Conservation (phyloP, 1,140 invertebrate species). For the Aphis gossypii region DNA sequence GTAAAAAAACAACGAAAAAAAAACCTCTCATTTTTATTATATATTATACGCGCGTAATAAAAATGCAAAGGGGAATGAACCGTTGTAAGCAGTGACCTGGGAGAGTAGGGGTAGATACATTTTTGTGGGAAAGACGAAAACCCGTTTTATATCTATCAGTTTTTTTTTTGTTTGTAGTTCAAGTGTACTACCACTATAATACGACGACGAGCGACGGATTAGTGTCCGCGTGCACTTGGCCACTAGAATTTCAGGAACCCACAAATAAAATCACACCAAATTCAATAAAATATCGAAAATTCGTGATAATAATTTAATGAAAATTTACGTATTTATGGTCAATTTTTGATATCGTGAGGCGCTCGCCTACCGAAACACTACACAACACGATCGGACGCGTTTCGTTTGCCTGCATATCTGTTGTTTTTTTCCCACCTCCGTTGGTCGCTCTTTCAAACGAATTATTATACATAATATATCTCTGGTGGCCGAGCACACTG, state of each 20-base stretch:
- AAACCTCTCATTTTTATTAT: constrained; percentile 5
- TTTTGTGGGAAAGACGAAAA: neutral
- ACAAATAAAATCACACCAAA: neutral
- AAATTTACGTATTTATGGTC: neutral
- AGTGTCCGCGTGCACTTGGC: neutral
- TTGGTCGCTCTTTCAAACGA: neutral
- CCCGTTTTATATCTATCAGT: neutral
- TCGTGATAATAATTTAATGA: too few relatives aligned
- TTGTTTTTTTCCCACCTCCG: neutral
- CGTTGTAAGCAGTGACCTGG: neutral
- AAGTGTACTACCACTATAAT: neutral
- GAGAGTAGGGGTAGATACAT: neutral
- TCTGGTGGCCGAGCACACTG: neutral
- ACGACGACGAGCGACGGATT: neutral
- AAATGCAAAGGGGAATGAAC: neutral
- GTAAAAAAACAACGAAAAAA: constrained; percentile 26
- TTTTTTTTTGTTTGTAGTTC: neutral
- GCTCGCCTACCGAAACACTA: neutral
- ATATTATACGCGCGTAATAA: constrained; percentile 12
- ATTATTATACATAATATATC: too few relatives aligned
- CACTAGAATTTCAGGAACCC: neutral
- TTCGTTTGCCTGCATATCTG: neutral
- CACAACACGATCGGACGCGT: constrained; percentile 12
- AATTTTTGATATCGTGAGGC: neutral
- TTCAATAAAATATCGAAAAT: neutral